Evolutionary conservation across 2,797 vertebrate species (phyloP).

Genomic region (Falco berigora): DNA sequence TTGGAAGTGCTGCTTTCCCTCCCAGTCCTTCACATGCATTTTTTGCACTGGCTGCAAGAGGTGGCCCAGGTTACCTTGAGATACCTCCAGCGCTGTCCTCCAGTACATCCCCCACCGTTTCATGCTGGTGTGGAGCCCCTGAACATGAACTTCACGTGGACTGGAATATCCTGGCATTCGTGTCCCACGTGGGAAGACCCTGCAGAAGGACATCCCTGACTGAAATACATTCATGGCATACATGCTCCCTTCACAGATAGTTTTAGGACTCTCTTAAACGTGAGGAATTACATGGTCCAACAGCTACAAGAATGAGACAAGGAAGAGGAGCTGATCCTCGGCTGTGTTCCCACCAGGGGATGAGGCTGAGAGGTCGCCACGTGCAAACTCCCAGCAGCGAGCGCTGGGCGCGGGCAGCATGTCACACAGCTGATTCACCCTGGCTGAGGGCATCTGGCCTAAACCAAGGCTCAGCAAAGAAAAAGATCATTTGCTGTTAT

Average conservation of each 20-base stretch:
- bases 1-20: neutral
- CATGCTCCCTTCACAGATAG: neutral
- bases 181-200: neutral
- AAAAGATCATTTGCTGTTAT: neutral
- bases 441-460: neutral
- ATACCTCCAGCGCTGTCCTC: neutral
- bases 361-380: neutral
- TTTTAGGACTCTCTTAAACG: no score
- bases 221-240: neutral
- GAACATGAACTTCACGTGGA: neutral
- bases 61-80: no score
- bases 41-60: neutral
- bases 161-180: neutral
- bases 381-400: neutral
- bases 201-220: neutral
- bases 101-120: no score
- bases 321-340: neutral
- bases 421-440: neutral
- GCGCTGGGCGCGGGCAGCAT: fast-evolving
- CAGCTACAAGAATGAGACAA: neutral
- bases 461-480: neutral
- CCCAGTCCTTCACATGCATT: neutral
- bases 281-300: no score
- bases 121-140: neutral
- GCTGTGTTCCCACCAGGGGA: neutral